These are phyloP conservation scores for Scarus forsteni DNA, from an alignment of 2,797 vertebrate genomes.

Conservation along the genomic window DNA sequence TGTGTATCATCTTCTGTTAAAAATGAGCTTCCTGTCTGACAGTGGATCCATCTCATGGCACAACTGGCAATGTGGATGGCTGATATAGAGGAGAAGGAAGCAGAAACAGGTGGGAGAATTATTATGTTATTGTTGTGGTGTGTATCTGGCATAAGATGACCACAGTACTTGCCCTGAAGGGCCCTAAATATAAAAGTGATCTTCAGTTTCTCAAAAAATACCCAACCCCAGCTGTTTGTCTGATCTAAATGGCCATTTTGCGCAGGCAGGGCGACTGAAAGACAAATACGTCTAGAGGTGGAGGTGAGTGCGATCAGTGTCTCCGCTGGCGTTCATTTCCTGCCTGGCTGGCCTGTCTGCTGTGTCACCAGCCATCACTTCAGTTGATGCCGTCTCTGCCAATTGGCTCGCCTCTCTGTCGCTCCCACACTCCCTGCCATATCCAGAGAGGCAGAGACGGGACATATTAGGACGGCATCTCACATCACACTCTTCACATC, in stretches of 20 bases:
- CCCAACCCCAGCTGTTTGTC: constrained; percentile 23
- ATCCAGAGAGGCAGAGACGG: constrained; percentile 47
- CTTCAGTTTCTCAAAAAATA: constrained; percentile 7
- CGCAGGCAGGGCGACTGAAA: constrained; percentile 28
- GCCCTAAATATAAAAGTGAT: background rate
- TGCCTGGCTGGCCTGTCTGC: constrained; percentile 63
- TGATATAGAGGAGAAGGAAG: too few relatives aligned
- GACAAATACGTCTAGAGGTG: constrained; percentile 56
- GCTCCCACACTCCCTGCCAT: constrained; percentile 50
- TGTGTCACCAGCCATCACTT: constrained; percentile 75
- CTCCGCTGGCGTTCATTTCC: constrained; percentile 62
- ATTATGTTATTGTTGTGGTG: too few relatives aligned
- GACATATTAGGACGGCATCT: constrained; percentile 39
- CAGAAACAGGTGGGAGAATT: too few relatives aligned
- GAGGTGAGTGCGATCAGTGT: constrained; percentile 63
- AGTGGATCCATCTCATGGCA: too few relatives aligned
- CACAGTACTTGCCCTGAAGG: background rate
- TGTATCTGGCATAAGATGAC: constrained; percentile 4
- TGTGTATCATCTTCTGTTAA: too few relatives aligned
- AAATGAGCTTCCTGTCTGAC: too few relatives aligned
- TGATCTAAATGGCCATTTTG: background rate
- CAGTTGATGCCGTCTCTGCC: constrained; percentile 55
- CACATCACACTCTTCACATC: constrained; percentile 27
- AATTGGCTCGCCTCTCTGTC: constrained; percentile 51
- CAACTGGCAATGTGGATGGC: too few relatives aligned